Percentiles rank a stretch among this genome's conserved stretches.
These are phyloP conservation scores for Malacosoma neustria DNA, from an alignment of 2,888 invertebrate species.

Conservation along the genomic window DNA sequence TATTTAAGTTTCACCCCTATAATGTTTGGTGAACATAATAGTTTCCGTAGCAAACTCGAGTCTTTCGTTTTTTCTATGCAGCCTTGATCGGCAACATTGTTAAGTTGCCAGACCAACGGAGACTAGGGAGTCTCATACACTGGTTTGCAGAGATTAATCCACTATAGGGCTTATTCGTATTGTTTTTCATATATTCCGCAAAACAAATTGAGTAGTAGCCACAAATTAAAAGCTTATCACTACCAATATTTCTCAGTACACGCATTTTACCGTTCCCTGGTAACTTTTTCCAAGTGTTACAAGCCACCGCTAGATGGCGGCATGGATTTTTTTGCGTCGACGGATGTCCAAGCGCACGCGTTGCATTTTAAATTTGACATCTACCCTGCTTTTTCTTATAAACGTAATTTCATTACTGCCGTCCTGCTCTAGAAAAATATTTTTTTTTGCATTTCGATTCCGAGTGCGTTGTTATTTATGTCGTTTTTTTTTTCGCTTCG, in stretches of 20 bases:
- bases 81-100: no score
- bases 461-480: slow-evolving; percentile 65
- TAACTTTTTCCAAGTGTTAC: slow-evolving; percentile 34
- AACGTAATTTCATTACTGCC: slow-evolving; percentile 25
- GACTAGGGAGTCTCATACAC: no score
- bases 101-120: no score
- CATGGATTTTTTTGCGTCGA: slow-evolving; percentile 54
- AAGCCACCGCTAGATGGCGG: slow-evolving; percentile 53
- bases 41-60: no score
- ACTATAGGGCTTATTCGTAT: no score
- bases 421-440: slow-evolving; percentile 52
- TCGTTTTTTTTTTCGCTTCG: slow-evolving; percentile 59
- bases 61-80: no score
- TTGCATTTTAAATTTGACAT: slow-evolving; percentile 69
- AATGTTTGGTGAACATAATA: no score
- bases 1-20: no score
- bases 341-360: slow-evolving; percentile 70
- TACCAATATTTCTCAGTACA: neutral
- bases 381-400: slow-evolving; percentile 46
- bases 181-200: no score
- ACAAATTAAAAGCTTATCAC: no score
- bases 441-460: slow-evolving; percentile 72
- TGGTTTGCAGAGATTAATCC: no score
- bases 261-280: neutral
- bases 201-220: no score